A percentile compares a stretch with the other conserved stretches of the same genome.
Conservation (phyloP, 2,113 vertebrate species). For the Penelope pileata region DNA sequence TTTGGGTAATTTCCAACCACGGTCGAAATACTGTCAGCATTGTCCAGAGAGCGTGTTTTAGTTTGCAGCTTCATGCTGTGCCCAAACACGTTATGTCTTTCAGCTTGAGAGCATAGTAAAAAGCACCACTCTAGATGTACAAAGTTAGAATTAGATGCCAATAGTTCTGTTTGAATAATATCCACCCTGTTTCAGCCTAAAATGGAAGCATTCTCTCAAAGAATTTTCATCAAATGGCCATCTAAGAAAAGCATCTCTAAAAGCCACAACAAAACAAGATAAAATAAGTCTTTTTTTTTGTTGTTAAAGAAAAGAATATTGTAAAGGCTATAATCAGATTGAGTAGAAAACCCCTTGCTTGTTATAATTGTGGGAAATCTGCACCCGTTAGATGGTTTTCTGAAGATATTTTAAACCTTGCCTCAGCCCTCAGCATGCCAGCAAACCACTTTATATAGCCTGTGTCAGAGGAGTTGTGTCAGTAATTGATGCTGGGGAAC, state of each 20-base stretch:
- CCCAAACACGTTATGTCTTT: background rate
- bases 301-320: background rate
- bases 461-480: background rate
- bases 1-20: background rate
- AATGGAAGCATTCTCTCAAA: background rate
- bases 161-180: background rate
- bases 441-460: background rate
- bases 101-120: background rate
- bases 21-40: background rate
- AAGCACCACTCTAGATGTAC: background rate
- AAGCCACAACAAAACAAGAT: background rate
- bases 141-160: background rate
- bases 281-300: background rate
- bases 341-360: background rate
- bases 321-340: background rate
- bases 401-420: constrained; percentile 11
- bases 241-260: background rate
- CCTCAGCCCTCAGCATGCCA: background rate
- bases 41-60: background rate
- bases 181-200: background rate
- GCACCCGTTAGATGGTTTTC: background rate
- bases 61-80: background rate
- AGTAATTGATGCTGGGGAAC: background rate
- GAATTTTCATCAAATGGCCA: background rate
- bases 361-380: background rate